Conservation (phyloP, 2,888 invertebrate genomes). For the Salticus scenicus region DNA sequence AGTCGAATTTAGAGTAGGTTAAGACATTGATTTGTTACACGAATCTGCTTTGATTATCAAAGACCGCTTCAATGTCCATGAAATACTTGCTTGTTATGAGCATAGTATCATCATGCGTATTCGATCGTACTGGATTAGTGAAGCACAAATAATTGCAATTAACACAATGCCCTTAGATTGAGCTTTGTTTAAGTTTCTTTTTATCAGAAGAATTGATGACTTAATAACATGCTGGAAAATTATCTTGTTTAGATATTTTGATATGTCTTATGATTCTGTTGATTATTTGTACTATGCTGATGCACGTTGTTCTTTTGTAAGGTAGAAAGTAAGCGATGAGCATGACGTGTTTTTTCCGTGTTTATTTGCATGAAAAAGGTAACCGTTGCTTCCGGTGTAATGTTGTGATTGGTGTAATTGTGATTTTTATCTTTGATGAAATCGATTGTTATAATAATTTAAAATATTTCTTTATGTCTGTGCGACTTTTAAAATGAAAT, state of each 20-base stretch:
- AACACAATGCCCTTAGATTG: neutral
- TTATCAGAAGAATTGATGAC: neutral
- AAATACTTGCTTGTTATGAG: too few relatives aligned
- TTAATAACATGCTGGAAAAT: neutral
- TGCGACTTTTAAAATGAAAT: too few relatives aligned
- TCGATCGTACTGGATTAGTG: neutral
- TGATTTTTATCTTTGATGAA: too few relatives aligned
- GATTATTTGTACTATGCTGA: too few relatives aligned
- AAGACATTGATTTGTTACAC: too few relatives aligned
- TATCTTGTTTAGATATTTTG: neutral
- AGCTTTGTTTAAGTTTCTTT: neutral
- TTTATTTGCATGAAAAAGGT: neutral
- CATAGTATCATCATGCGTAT: neutral
- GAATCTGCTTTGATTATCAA: too few relatives aligned
- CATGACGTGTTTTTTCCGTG: neutral
- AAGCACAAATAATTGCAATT: neutral
- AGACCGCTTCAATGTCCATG: too few relatives aligned
- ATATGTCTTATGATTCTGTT: too few relatives aligned
- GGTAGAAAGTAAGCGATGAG: neutral
- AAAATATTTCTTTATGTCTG: too few relatives aligned
- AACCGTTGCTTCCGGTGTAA: neutral
- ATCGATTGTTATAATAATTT: too few relatives aligned
- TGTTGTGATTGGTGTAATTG: too few relatives aligned
- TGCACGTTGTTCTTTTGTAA: neutral
- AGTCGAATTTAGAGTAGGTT: too few relatives aligned